These are phyloP conservation scores for Sarcophaga variegata DNA, from an alignment of 2,888 invertebrate species.

Conservation along the genomic window DNA sequence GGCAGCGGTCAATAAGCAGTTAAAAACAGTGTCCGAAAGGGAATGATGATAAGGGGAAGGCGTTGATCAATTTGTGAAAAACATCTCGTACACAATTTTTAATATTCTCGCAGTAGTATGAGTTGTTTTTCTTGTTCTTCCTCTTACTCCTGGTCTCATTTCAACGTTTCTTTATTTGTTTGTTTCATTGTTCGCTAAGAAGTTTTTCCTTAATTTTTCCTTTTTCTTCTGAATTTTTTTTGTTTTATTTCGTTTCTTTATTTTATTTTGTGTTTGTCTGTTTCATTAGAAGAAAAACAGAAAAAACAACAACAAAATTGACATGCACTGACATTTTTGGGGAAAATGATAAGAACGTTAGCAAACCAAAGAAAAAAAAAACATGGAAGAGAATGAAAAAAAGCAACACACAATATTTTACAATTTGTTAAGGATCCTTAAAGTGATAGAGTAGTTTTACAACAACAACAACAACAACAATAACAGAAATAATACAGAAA, in stretches of 20 bases:
- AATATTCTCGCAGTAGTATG: conserved; percentile 1
- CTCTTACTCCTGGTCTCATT: background rate
- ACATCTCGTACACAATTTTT: conserved; percentile 30
- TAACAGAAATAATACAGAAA: background rate
- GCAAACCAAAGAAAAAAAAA: conserved; percentile 23
- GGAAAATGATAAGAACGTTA: conserved; percentile 61
- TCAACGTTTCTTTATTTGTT: background rate
- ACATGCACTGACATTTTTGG: conserved; percentile 59
- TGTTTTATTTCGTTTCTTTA: background rate
- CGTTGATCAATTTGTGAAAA: background rate
- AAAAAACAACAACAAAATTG: conserved; percentile 53
- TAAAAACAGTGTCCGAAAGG: background rate
- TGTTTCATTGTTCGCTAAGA: conserved; percentile 23
- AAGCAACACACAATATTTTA: conserved; percentile 59
- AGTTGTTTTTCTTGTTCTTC: background rate
- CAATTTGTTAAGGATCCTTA: conserved; percentile 60
- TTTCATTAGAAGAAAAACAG: background rate
- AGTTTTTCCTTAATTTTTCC: background rate
- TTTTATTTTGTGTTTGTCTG: conserved; percentile 22
- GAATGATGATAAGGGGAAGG: background rate
- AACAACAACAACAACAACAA: background rate
- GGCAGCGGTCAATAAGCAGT: background rate
- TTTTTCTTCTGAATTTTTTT: background rate
- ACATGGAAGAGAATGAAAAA: background rate
- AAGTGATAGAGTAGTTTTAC: background rate